phyloP scores from a whole-genome alignment of 2,113 vertebrate species.

The Tapirus terrestris region DNA sequence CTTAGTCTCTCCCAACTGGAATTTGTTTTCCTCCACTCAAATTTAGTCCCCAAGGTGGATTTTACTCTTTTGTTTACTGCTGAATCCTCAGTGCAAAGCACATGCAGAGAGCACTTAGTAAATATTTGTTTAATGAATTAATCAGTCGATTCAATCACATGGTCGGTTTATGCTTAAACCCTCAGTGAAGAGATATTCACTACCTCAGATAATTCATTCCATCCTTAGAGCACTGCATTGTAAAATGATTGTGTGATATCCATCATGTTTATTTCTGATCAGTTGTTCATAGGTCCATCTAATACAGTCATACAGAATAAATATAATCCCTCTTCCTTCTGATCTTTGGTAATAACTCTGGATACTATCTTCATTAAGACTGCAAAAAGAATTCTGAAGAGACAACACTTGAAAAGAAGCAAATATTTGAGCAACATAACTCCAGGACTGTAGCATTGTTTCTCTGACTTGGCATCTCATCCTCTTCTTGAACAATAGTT shows the following conservation, averaged over 20 bases:
- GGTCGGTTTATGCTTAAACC: neutral
- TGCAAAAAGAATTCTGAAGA: neutral
- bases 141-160: neutral
- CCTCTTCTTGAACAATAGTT: neutral
- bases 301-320: neutral
- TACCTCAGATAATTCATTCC: neutral
- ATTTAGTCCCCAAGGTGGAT: neutral
- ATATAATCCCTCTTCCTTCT: neutral
- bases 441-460: rapidly evolving
- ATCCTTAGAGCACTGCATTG: neutral
- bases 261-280: neutral
- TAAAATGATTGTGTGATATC: neutral
- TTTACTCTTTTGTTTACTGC: neutral
- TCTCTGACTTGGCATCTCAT: neutral
- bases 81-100: neutral
- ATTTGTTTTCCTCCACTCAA: neutral
- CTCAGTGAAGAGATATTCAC: neutral
- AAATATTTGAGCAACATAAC: neutral
- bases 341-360: neutral
- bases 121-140: neutral
- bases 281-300: neutral
- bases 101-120: neutral
- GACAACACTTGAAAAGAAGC: neutral
- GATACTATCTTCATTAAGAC: neutral
- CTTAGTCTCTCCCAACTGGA: neutral